Evolutionary conservation across 2,797 vertebrate genomes (phyloP).

Genomic region (Numenius phaeopus): DNA sequence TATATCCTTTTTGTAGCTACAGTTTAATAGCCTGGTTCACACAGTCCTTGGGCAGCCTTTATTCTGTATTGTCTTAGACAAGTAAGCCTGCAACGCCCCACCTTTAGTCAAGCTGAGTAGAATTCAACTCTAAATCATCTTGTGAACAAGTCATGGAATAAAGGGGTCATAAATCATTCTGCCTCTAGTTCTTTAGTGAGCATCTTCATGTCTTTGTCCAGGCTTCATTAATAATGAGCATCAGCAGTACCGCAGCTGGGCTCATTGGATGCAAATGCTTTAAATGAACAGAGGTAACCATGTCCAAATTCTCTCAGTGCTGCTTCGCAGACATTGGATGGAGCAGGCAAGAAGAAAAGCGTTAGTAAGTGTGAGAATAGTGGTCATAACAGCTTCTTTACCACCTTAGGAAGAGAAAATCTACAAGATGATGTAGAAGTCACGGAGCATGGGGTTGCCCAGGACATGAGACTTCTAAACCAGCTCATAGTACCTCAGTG

Average conservation of each 20-base stretch:
- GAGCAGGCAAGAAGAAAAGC: neutral
- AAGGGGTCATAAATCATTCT: slow-evolving; percentile 3
- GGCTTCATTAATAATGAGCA: neutral
- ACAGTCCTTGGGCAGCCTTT: neutral
- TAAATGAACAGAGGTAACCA: neutral
- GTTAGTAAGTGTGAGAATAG: neutral
- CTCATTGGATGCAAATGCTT: neutral
- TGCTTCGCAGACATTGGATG: neutral
- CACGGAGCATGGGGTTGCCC: neutral
- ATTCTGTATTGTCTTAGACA: neutral
- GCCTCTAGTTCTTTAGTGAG: neutral
- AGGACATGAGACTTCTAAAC: neutral
- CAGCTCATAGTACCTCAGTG: neutral
- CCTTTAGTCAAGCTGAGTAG: neutral
- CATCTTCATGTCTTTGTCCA: neutral
- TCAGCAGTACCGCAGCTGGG: neutral
- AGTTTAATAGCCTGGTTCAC: neutral
- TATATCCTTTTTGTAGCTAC: neutral
- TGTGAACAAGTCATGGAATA: neutral
- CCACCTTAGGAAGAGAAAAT: neutral
- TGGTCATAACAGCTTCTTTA: neutral
- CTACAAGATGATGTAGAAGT: neutral
- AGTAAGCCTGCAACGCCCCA: neutral
- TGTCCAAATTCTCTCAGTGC: neutral
- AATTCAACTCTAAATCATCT: slow-evolving; percentile 33